These are phyloP conservation scores for Limnothrissa miodon DNA, from an alignment of 2,113 vertebrate genomes.

Conservation along the genomic window DNA sequence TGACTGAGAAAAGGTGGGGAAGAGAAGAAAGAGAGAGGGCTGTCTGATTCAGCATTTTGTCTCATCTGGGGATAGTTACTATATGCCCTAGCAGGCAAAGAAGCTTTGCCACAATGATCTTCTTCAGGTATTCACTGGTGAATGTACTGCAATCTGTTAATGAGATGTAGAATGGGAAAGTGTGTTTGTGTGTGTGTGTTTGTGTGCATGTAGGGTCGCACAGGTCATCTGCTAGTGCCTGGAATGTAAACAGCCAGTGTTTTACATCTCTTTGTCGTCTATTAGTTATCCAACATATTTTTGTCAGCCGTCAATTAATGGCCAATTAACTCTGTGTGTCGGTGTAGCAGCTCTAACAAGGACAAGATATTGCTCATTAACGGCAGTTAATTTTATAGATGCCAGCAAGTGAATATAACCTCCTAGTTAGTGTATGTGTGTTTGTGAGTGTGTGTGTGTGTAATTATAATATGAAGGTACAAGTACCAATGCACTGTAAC, in stretches of 20 bases:
- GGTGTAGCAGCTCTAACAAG: conserved; percentile 35
- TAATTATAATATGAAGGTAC: not conserved
- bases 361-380: conserved; percentile 41
- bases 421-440: not conserved
- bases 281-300: conserved; percentile 50
- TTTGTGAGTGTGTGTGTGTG: not conserved
- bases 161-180: not conserved
- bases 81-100: conserved; percentile 7
- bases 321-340: conserved; percentile 39
- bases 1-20: not conserved
- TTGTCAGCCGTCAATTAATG: conserved; percentile 49
- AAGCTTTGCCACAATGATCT: not conserved
- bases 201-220: not conserved
- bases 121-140: not conserved
- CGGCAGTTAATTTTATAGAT: conserved; percentile 34
- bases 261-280: conserved; percentile 36
- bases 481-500: too few relatives aligned
- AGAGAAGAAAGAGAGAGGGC: not conserved
- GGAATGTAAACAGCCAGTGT: conserved; percentile 28
- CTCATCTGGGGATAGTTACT: conserved; percentile 4
- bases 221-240: not conserved
- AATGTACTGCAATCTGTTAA: not conserved
- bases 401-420: conserved; percentile 1
- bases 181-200: not conserved
- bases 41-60: not conserved